These are phyloP conservation scores for Rutpela maculata DNA, from an alignment of 2,888 invertebrate genomes.

Conservation along the genomic window DNA sequence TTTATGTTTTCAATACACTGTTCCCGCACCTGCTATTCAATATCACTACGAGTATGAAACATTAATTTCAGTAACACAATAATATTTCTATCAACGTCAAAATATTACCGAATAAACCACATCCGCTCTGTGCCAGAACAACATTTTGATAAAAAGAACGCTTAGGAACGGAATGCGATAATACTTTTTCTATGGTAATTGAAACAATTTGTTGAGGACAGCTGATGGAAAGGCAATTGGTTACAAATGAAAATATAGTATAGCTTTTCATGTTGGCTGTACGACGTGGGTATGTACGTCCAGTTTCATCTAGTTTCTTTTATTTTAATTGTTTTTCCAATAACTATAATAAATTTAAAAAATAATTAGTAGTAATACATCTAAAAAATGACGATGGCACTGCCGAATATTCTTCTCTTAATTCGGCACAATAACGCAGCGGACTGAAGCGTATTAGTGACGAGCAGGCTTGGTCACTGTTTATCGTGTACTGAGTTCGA, in stretches of 20 bases:
- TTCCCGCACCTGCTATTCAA: neutral
- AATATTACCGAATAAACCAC: constrained; percentile 1
- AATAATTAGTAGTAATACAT: no score
- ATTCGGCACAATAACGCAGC: no score
- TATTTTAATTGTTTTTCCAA: no score
- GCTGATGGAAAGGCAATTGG: neutral
- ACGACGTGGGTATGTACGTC: no score
- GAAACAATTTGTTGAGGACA: neutral
- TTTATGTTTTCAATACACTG: neutral
- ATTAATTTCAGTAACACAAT: constrained; percentile 4
- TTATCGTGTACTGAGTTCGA: no score
- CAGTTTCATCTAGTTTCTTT: no score
- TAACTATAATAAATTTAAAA: no score
- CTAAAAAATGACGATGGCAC: no score
- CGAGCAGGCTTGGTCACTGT: no score
- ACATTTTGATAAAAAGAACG: neutral
- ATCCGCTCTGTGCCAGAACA: neutral
- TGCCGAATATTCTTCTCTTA: no score
- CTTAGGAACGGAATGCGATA: neutral
- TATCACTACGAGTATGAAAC: neutral
- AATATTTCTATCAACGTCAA: constrained; percentile 2
- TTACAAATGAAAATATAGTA: neutral
- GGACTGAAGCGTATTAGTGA: no score
- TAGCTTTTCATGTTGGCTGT: no score
- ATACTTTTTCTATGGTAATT: neutral